Base-by-base conservation (phyloP, 2,888 invertebrate species). In the Thereva nobilitata region DNA sequence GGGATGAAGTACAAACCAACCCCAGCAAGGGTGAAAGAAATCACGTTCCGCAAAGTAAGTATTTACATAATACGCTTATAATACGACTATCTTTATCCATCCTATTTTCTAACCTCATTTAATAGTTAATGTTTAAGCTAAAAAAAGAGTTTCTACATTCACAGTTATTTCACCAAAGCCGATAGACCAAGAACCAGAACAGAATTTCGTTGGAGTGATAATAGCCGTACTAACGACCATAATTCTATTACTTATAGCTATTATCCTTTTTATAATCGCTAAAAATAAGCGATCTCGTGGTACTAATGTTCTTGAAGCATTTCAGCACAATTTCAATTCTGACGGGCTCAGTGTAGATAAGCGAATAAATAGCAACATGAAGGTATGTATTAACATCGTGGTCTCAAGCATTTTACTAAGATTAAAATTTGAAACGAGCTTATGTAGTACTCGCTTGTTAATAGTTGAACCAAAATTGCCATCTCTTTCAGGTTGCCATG, bases 151-250 rank as follows among this genome's bases (percentile, higher is more conserved):
- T 67, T 56, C 44, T 67, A 42, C 64, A 35, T 53, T 61, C 66
- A 38, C 71, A 80, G 80, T 80, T 64, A 77, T 81, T 74, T 78
- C 78, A 61, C 83, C 83, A 73, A 82, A 83, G 80, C 83, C 85
- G 80, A 82, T 85, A 76, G 84, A 84, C 75, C 82, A 83, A 68
- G 84, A 84, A 73, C 83, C 84, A 71, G 85, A 83, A 76, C 83
- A 84, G 70, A 84, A 86, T 79, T 80, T 80, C 70, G 86, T 88
- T 73, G 87, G 87, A 70, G 82, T 87, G 73, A 85, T 89, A 75
- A 89, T 89, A 74, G 89, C 89, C 57, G 85, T 88, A 66, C 83
- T 91, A 73, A 87, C 88, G 50, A 88, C 89, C 61, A 87, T 90
- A 74, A 89, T 91, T 74, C 82, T 90, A 70, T 82, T 91, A 75